These are phyloP conservation scores for Drosophila varians DNA, from an alignment of 1,140 invertebrate genomes.

Conservation along the genomic window DNA sequence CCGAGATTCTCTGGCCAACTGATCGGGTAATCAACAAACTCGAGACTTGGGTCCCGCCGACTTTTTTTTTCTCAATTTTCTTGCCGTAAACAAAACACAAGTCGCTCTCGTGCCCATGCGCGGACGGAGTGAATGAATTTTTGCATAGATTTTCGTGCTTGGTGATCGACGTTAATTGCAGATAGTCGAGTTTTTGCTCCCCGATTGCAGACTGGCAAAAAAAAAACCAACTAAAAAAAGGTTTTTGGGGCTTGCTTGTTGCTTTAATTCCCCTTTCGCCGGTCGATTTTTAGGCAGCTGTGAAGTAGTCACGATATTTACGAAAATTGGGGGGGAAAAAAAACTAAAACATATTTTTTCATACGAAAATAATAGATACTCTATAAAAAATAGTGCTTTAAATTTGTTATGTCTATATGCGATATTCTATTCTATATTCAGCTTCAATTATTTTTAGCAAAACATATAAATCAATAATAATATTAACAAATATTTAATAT, in stretches of 20 bases:
- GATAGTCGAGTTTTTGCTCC: conserved; percentile 12
- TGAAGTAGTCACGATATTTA: conserved; percentile 28
- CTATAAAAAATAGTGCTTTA: too few species aligned
- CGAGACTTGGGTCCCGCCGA: conserved; percentile 2
- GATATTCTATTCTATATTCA: too few species aligned
- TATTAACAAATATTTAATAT: too few species aligned
- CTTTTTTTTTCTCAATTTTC: conserved; percentile 33
- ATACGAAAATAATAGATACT: not conserved
- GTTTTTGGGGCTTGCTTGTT: conserved; percentile 7
- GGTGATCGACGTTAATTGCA: conserved; percentile 54
- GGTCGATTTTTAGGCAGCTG: conserved; percentile 13
- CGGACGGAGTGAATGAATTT: conserved; percentile 3
- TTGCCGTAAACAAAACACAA: conserved; percentile 25
- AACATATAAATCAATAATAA: too few species aligned
- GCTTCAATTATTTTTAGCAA: not conserved
- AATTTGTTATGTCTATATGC: too few species aligned
- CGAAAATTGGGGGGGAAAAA: conserved; percentile 3
- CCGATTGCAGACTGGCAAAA: not conserved
- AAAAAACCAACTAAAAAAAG: not conserved
- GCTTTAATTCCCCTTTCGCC: conserved; percentile 9
- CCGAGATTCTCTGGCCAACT: conserved; percentile 37
- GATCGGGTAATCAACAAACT: conserved; percentile 18
- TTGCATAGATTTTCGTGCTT: conserved; percentile 11
- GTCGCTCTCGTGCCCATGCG: not conserved
- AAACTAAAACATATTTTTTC: not conserved